Percentiles rank a stretch among this genome's conserved stretches.
Evolutionary conservation across 2,888 invertebrate genomes (phyloP).

Genomic region (Agrotis exclamationis): DNA sequence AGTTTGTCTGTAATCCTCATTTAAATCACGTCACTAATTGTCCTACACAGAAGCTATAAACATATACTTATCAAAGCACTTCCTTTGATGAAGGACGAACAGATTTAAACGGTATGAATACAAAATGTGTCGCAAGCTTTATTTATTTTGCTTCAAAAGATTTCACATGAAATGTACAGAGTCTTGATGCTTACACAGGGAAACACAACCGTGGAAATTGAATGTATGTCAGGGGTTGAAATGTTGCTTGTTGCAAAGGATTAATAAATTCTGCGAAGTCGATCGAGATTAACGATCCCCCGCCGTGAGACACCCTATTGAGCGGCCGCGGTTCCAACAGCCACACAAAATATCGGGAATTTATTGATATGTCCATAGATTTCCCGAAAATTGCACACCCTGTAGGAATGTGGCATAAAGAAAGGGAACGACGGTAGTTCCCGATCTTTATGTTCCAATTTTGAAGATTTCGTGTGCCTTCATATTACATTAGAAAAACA

Average conservation of each 20-base stretch:
- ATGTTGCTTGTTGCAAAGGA: slow-evolving; percentile 35
- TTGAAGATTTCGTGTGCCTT: slow-evolving; percentile 15
- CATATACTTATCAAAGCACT: slow-evolving; percentile 33
- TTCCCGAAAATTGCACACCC: slow-evolving; percentile 42
- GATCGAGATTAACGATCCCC: slow-evolving; percentile 26
- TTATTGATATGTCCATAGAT: slow-evolving; percentile 47
- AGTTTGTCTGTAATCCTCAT: slow-evolving; percentile 7
- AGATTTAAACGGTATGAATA: slow-evolving; percentile 50
- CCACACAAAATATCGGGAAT: slow-evolving; percentile 50
- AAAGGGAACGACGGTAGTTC: slow-evolving; percentile 3
- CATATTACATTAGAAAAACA: background rate
- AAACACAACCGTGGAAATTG: slow-evolving; percentile 16
- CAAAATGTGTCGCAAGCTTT: slow-evolving; percentile 46
- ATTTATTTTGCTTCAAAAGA: slow-evolving; percentile 58
- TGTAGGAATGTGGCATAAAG: slow-evolving; percentile 26
- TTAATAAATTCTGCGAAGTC: slow-evolving; percentile 43
- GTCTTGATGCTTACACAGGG: slow-evolving; percentile 13
- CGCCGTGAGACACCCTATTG: slow-evolving; percentile 29
- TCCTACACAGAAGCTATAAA: slow-evolving; percentile 7
- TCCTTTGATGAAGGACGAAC: slow-evolving; percentile 51
- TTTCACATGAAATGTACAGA: slow-evolving; percentile 28
- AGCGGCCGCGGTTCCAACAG: slow-evolving; percentile 28
- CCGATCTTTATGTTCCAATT: slow-evolving; percentile 24
- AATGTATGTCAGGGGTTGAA: slow-evolving; percentile 20
- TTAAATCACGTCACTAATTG: slow-evolving; percentile 23